A percentile compares a stretch with the other conserved stretches of the same genome.
Conservation (phyloP, 35 echinoderm and acorn worm species). For the Antedon bifida region DNA sequence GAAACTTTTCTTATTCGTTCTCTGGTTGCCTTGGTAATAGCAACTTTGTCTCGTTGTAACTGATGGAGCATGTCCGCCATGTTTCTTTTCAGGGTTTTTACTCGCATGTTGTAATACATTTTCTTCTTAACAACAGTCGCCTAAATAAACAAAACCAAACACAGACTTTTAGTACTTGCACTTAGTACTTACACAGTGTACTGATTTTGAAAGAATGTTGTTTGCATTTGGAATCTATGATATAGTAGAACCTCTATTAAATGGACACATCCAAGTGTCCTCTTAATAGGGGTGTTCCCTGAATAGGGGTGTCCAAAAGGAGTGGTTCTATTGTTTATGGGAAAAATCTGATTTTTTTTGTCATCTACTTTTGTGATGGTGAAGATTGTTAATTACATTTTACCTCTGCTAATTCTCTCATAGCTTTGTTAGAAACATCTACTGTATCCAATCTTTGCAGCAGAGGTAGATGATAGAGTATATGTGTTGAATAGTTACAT, state of each 20-base stretch:
- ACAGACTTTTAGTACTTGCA: background rate
- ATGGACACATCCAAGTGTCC: too few species aligned
- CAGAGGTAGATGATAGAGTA: conserved; percentile 78
- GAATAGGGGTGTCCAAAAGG: too few species aligned
- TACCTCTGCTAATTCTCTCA: conserved; percentile 98
- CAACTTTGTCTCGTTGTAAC: conserved; percentile 38
- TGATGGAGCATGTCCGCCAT: conserved; percentile 63
- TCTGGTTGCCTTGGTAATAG: conserved; percentile 24
- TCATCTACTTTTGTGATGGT: too few species aligned
- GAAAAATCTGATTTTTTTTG: too few species aligned
- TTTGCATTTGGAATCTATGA: background rate
- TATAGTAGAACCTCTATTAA: too few species aligned
- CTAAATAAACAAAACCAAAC: conserved; percentile 16
- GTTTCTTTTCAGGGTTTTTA: conserved; percentile 78
- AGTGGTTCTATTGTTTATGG: too few species aligned
- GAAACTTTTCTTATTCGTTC: conserved; percentile 68
- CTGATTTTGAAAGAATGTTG: too few species aligned
- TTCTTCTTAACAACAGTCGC: conserved; percentile 99
- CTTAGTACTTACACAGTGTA: too few species aligned
- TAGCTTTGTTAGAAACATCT: conserved; percentile 79
- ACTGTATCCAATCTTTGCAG: conserved; percentile 75
- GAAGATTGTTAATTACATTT: too few species aligned
- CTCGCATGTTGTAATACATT: conserved; percentile 97
- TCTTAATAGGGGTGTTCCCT: too few species aligned
- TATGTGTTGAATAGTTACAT: conserved; percentile 97